Conservation (phyloP, 2,797 vertebrate genomes). For the Tadarida brasiliensis region DNA sequence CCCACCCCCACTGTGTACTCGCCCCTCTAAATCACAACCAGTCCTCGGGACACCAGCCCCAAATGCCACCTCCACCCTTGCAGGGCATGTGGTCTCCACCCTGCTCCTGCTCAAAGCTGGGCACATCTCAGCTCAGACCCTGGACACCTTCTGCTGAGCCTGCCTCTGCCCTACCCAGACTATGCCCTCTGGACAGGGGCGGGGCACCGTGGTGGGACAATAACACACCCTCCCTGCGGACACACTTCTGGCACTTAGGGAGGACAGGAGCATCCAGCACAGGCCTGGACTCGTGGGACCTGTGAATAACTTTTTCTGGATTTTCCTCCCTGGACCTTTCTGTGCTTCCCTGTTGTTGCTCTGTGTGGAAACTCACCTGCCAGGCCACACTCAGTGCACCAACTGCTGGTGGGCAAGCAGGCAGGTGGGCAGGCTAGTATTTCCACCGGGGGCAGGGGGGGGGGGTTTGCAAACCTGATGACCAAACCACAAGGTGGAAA, state of each 20-base stretch:
- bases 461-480: no score
- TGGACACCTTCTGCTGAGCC: neutral
- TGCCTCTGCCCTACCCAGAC: neutral
- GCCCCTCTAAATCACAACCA: neutral
- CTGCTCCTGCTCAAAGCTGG: neutral
- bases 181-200: neutral
- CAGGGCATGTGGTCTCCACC: neutral
- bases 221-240: neutral
- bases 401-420: neutral
- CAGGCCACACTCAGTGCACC: neutral
- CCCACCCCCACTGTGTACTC: neutral
- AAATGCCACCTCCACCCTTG: neutral
- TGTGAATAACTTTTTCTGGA: accelerated
- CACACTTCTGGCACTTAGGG: accelerated
- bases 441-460: neutral
- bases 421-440: neutral
- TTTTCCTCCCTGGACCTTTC: neutral
- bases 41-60: neutral
- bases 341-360: neutral
- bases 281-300: accelerated
- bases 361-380: no score
- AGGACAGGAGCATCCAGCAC: neutral
- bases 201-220: neutral
- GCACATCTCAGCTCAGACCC: neutral
- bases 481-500: neutral